Base-by-base conservation (phyloP, 1,140 invertebrate genomes). In the Phymorhynchus buccinoides region DNA sequence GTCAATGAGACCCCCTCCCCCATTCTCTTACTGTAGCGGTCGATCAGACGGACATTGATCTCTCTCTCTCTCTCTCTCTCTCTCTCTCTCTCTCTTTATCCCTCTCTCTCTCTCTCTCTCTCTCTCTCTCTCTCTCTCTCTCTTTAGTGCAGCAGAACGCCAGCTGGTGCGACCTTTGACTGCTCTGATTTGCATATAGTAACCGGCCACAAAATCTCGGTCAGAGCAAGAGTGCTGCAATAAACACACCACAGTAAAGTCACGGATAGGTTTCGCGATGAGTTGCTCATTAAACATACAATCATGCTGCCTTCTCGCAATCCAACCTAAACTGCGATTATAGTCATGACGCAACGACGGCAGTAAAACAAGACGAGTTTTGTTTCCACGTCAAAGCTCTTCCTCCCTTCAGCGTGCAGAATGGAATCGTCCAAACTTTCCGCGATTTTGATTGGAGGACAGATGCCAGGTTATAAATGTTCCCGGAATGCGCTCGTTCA, bases 321-420 rank as follows among this genome's bases (percentile, higher is more conserved):
- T 62, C 22, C n/a, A 62, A 62, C n/a, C 22, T 16, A 16, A 37
- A 75, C 73, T 16, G 14, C 37, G 16, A 41, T 41, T 27, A 75
- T 75, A 27, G 9, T 75, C 73, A 41, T 75, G 73, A 75, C 73
- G 73, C 73, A 75, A 75, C 27, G 35, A 75, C 73, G 41, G 41
- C 73, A 41, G 27, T 22, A 37, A 75, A 3, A 75, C 9, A n/a
- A 66, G 30, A 66, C 48, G 68, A 32, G 32, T 71, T 71, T 37
- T 71, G 4, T 37, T 39, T 27, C 35, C 30, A n/a, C 73, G 9
- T 37, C 37, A 41, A 62, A 62, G 56, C 56, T 27, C n/a, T 27
- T 7, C 37, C 37, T 16, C 73, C 73, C 73, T 39, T 75, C 18
- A 9, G 2, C 16, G 18, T 12, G 37, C 35, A 75, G 73, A 75